Evolutionary conservation across 2,888 invertebrate species (phyloP), one percentile per base, ranked within the genome.

Genomic region (Halocaridina rubra): DNA sequence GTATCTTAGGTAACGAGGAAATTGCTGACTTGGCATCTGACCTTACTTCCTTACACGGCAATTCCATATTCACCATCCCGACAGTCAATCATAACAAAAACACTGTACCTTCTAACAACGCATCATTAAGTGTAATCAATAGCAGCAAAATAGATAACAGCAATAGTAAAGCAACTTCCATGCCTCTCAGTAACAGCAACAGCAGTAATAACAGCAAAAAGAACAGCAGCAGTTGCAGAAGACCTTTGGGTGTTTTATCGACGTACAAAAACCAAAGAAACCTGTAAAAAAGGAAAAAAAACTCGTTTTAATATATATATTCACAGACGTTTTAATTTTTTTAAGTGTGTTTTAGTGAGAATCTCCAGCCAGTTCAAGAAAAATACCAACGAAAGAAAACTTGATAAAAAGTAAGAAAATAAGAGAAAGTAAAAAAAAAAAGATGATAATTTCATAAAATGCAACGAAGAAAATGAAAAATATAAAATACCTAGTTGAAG

Each of bases 181-280:
- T 30, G 10, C 16, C 29, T 19, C 30, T 16, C 7, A 76, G 16
- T 39, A 77, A n/a, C 5, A 59, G 10, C 76, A 77, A 5, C 39
- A 77, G 30, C 33, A 77, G 19, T 13, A 77, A 4, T 1, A 79
- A 10, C 10, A 79, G 22, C 30, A 67, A 22, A 16, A 67, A 10
- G 57, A 57, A 5, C 16, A 77, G 57, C 78, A 72, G 74, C 46
- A 84, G 78, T 46, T 79, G 84, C 39, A 53, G 84, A 33, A 57
- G 79, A 27, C 84, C 84, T 1, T 71, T 84, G 27, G 84, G 79
- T 7, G 84, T 84, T 13, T 39, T 84, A 19, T 84, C 84, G 29
- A 79, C 84, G 10, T 72, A 79, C 3, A 84, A 84, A 59, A 82
- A 77, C 72, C 82, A 82, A 33, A 82, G 82, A 77, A 77, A 77